Conservation (phyloP, 1,140 invertebrate species). For the Anastatus disparis region DNA sequence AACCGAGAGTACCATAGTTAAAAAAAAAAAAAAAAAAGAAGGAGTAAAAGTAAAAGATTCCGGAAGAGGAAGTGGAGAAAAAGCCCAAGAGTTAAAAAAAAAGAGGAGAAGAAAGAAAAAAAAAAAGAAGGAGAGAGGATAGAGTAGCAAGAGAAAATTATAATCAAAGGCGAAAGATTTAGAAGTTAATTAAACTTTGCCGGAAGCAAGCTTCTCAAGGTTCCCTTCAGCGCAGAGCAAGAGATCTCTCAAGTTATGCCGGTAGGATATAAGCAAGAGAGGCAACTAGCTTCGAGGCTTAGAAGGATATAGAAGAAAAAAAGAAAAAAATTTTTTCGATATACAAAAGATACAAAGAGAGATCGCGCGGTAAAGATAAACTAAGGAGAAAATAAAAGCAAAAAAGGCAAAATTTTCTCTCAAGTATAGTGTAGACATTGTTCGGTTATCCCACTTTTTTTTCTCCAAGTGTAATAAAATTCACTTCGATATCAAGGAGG, state of each 20-base stretch:
- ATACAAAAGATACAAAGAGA: not conserved
- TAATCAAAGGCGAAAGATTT: slow-evolving; percentile 38
- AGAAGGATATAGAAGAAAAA: slow-evolving; percentile 8
- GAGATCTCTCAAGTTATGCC: not conserved
- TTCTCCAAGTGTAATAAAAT: not conserved
- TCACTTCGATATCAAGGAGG: not conserved
- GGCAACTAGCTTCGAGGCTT: not conserved
- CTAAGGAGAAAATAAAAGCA: not conserved
- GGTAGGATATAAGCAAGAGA: no score
- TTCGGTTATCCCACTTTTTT: no score
- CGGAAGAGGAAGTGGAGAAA: not conserved
- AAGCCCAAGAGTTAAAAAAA: no score
- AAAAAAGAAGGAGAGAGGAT: not conserved
- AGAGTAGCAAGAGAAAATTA: slow-evolving; percentile 24
- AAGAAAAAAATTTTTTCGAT: no score
- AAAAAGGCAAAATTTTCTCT: slow-evolving; percentile 5
- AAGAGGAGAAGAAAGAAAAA: not conserved
- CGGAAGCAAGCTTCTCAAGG: not conserved
- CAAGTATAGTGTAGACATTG: not conserved
- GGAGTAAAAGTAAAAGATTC: not conserved
- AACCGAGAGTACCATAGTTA: not conserved
- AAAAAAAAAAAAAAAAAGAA: not conserved
- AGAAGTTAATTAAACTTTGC: slow-evolving; percentile 38
- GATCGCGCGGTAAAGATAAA: not conserved
- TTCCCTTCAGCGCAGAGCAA: not conserved